Evolutionary conservation across 1,140 invertebrate genomes (phyloP).

Genomic region (Leptinotarsa undecemlineata): DNA sequence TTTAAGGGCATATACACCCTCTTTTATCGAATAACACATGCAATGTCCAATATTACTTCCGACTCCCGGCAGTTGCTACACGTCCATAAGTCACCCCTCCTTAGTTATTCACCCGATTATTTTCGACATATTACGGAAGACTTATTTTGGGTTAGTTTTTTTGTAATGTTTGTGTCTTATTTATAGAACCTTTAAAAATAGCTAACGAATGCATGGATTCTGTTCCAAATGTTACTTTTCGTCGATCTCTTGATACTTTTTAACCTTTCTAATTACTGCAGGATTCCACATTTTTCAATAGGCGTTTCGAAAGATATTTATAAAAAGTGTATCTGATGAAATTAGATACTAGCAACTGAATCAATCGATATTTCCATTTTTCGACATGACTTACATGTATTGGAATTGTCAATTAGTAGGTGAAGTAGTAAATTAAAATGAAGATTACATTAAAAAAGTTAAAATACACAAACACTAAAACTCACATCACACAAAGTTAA

Average conservation of each 20-base stretch:
- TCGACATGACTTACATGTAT: no score
- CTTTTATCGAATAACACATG: constrained; percentile 20
- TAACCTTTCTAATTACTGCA: neutral
- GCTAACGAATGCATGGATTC: neutral
- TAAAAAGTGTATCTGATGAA: no score
- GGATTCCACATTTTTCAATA: neutral
- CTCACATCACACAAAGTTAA: no score
- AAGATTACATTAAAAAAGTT: no score
- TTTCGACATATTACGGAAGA: constrained; percentile 6
- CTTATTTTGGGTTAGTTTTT: constrained; percentile 6
- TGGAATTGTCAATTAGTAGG: no score
- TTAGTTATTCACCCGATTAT: constrained; percentile 11
- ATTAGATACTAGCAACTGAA: no score
- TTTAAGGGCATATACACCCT: constrained; percentile 18
- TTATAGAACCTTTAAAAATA: constrained; percentile 21
- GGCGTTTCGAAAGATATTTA: no score
- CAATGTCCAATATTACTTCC: constrained; percentile 19
- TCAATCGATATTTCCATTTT: no score
- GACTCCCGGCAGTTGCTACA: constrained; percentile 20
- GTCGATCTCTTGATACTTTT: neutral
- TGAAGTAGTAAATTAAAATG: no score
- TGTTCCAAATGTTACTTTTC: constrained; percentile 8
- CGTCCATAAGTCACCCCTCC: constrained; percentile 12
- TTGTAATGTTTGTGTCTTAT: constrained; percentile 6
- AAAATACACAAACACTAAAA: no score